Conservation (phyloP, 1,140 invertebrate species). For the Brachionus angularis region DNA sequence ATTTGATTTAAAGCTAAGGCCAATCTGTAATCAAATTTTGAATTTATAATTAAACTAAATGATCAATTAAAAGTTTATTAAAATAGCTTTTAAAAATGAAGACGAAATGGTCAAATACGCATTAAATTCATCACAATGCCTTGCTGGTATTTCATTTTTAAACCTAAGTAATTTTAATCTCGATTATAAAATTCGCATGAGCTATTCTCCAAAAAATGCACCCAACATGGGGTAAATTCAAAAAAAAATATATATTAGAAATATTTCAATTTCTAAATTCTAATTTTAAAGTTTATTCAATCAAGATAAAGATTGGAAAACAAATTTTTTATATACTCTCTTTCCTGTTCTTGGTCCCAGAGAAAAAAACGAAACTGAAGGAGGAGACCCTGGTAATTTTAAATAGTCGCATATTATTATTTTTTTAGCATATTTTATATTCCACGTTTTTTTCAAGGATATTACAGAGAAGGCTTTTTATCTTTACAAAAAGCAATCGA, state of each 20-base stretch:
- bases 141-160: background rate
- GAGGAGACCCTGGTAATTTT: slow-evolving; percentile 64
- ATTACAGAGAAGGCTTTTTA: slow-evolving; percentile 61
- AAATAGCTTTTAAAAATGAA: slow-evolving; percentile 22
- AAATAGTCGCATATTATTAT: slow-evolving; percentile 1
- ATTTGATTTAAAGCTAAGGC: background rate
- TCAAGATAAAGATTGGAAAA: slow-evolving; percentile 63
- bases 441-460: slow-evolving; percentile 9
- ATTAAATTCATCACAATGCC: slow-evolving; percentile 28
- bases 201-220: slow-evolving; percentile 61
- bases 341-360: slow-evolving; percentile 68
- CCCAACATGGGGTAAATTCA: slow-evolving; percentile 52
- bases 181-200: slow-evolving; percentile 64
- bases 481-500: slow-evolving; percentile 66
- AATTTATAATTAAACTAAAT: background rate
- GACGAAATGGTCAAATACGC: slow-evolving; percentile 18
- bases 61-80: background rate
- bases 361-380: slow-evolving; percentile 59
- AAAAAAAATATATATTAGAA: background rate
- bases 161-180: slow-evolving; percentile 46
- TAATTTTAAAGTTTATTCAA: slow-evolving; percentile 47
- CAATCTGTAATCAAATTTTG: background rate
- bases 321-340: slow-evolving; percentile 66
- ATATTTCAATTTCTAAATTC: background rate
- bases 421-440: background rate